Evolutionary conservation across 1,140 invertebrate genomes (phyloP), one percentile per base, ranked within the genome.

Genomic region (Neodiprion virginianus): DNA sequence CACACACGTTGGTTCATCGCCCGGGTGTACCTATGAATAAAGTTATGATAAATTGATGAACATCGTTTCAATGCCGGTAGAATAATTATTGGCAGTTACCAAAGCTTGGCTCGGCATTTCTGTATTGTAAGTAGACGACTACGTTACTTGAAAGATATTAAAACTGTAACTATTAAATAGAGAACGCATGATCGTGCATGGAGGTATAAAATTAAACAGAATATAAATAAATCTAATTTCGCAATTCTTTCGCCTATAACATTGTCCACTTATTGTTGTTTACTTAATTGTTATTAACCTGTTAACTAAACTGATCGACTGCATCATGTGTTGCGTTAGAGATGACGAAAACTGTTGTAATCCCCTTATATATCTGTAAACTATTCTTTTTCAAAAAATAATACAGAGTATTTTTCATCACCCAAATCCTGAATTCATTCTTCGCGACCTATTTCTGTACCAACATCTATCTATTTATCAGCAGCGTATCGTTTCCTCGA

Each of bases 91-190:
- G 28, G n/a, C n/a, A 61, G 53, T 61, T 8, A 9, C n/a, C 53
- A 61, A 61, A 14, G 53, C 53, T 61, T 61, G 53, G 53, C 11
- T 61, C n/a, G 53, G 53, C 53, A 61, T 61, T 61, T 61, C 53
- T 61, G 11, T 17, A 17, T 61, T 61, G 53, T 61, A 61, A 61
- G 53, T 61, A 61, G 53, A 61, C 53, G 53, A 14, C n/a, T 61
- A 61, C 8, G 8, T 61, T 61, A 61, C 53, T 61, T 61, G 53
- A 9, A 61, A 61, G n/a, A 14, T 61, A 61, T 61, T 61, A 17
- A 61, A 61, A 61, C 28, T 40, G 4, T 17, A 61, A 61, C 7
- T 61, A 61, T 17, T 61, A 14, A 61, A 61, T 61, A 61, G n/a
- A 61, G 5, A 61, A 61, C 53, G 53, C 53, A 61, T 61, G 53